Base-by-base conservation (phyloP, 2,797 vertebrate species). In the Mionectes olivaceus region DNA sequence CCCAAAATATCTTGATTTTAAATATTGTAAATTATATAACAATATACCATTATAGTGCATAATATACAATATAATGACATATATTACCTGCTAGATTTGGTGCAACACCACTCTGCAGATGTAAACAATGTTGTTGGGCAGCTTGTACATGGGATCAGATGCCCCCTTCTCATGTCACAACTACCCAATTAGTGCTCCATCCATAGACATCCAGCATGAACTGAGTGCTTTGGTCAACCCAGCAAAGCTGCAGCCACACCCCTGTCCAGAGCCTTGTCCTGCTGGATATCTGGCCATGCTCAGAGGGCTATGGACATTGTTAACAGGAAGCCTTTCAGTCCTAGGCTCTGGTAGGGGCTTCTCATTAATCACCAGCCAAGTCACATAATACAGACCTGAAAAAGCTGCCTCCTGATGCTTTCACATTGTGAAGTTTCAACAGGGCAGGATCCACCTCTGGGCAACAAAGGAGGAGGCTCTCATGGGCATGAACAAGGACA, bases 151-250 rank as follows among this genome's bases (percentile, higher is more conserved):
- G 3, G 33, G 43, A 27, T 8, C 18, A 24, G 55, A 8, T 19
- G 50, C 30, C 44, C 19, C 47, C 27, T 44, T 56, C 23, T 64
- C 41, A 0, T 32, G 33, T n/a, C 4, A 0, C 7, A 0, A 13
- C 1, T 14, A 4, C 19, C 47, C 49, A 11, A 18, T 27, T 70
- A 10, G 41, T 76, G 47, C 30, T 61, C 19, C 56, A 10, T 4
- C 47, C 32, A 39, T 3, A 23, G 69, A 17, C 33, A 30, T 9
- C 33, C 39, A 84, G 27, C 9, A 17, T n/a, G 32, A 85, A 18
- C n/a, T 0, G n/a, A 41, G 24, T 10, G 63, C 43, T 83, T 43
- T 46, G 63, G 33, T 28, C 46, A 75, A 2, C 8, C 19, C 35
- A 57, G 41, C 33, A 70, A 22, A 87, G 35, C 39, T 2, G 4